Conservation (phyloP, 2,888 invertebrate genomes). For the Parnassius smintheus region DNA sequence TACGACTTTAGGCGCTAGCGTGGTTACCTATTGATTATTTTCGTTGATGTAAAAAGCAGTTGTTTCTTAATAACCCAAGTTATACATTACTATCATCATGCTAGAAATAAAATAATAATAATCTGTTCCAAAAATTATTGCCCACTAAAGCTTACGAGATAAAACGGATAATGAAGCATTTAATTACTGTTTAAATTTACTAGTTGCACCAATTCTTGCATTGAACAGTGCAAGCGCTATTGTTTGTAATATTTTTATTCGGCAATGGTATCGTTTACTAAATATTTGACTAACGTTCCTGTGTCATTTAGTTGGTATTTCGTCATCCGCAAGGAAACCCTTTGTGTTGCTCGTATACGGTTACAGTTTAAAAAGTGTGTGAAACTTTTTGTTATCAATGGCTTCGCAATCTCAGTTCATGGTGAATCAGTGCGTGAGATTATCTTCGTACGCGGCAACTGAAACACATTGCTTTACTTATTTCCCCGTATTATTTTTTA, state of each 20-base stretch:
- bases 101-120: too few species aligned
- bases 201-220: conserved; percentile 12
- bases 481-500: not conserved
- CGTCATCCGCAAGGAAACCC: conserved; percentile 20
- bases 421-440: conserved; percentile 22
- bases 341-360: conserved; percentile 24
- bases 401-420: conserved; percentile 17
- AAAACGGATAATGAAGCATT: too few species aligned
- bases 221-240: conserved; percentile 2
- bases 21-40: too few species aligned
- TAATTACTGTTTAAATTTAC: not conserved
- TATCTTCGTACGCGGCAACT: conserved; percentile 7
- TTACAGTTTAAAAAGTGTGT: conserved; percentile 26
- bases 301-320: conserved; percentile 7
- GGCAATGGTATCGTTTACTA: conserved; percentile 16
- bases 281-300: conserved; percentile 12
- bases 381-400: conserved; percentile 21
- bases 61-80: too few species aligned
- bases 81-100: too few species aligned
- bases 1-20: too few species aligned
- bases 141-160: too few species aligned
- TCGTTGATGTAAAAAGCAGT: too few species aligned
- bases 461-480: conserved; percentile 1
- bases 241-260: conserved; percentile 16
- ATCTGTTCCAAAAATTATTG: too few species aligned